Evolutionary conservation across 1,140 invertebrate species (phyloP), one percentile per base, ranked within the genome.

Genomic region (Teleopsis dalmanni): DNA sequence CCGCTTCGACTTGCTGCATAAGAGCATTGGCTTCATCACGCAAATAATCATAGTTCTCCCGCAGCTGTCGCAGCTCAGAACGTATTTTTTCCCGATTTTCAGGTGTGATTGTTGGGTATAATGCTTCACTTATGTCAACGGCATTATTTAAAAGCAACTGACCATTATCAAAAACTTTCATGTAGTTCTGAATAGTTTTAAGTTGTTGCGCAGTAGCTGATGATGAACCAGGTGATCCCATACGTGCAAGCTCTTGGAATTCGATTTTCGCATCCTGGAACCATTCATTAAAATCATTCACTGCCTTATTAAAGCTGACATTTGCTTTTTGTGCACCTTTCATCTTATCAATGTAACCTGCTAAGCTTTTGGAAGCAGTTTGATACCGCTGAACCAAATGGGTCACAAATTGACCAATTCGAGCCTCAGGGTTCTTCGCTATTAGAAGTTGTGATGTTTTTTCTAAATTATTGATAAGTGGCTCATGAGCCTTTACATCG

Each of bases 21-120:
- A 92, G 80, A 3, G 81, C 80, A 70, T 88, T 93, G 0, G 90
- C 80, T 61, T 84, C 82, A 64, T 95, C 91, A 23, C 87, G 80
- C 14, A 91, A 78, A 38, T 80, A 76, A 73, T 96, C 92, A 66
- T 89, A 91, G 29, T 79, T 77, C 59, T 89, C 85, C 35, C 93
- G 77, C 38, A 96, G 74, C 47, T 79, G 76, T 64, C 89, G 78
- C 22, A 96, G 69, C 62, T 95, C 88, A 44, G 80, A 77, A 50
- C 94, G 78, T 27, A 96, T 85, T 14, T 76, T 72, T 58, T 96
- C 92, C 50, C 91, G 76, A 42, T 91, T 86, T 66, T 91, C 87
- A 13, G 86, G 83, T 7, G 85, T 89, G 3, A 95, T 88, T 21
- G 85, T 83, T 8, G 89, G 81, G 56, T 93, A 93, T 1, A 96